Evolutionary conservation across 2,888 invertebrate species (phyloP), one percentile per base, ranked within the genome.

Genomic region (Listrodromus nycthemerus): DNA sequence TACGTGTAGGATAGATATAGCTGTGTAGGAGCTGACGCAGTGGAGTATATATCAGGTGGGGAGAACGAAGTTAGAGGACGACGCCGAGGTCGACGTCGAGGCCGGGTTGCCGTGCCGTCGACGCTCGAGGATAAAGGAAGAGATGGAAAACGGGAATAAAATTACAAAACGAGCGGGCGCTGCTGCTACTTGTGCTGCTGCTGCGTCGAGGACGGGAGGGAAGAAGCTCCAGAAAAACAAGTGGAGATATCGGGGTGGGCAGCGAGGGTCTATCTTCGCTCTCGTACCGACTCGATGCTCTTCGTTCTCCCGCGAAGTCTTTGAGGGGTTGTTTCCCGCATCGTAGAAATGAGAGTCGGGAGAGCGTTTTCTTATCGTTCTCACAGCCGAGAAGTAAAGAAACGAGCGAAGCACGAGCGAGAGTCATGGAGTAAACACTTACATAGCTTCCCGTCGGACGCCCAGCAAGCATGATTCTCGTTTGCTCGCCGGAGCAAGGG

Each of bases 141-240:
- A 84, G 80, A 85, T 86, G 84, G 81, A 82, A 83, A 85, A 76
- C 82, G 77, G 83, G 86, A 89, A 90, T 90, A 89, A 89, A 90
- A 90, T 90, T 90, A 87, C 87, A 85, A 88, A 89, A 86, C 87
- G 85, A 86, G 85, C 85, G 74, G 71, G 66, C 73, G 67, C 52
- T 61, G 37, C 55, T 66, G 55, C n/a, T 63, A 48, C 41, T 45
- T 50, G 41, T 45, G 21, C 48, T 48, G 58, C 13, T 50, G 76
- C 24, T 41, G 21, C 30, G 77, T 67, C 58, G 41, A 24, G 33
- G 19, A n/a, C 50, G 63, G 30, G 50, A 24, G 58, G 70, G 33
- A 41, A 48, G 74, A 71, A 77, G 74, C 82, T 83, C 58, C 69
- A 70, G 75, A 79, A 83, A 86, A 85, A 84, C 70, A 80, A 84